phyloP scores from a whole-genome alignment of 2,888 invertebrate species.

The Dichetophora obliterata region DNA sequence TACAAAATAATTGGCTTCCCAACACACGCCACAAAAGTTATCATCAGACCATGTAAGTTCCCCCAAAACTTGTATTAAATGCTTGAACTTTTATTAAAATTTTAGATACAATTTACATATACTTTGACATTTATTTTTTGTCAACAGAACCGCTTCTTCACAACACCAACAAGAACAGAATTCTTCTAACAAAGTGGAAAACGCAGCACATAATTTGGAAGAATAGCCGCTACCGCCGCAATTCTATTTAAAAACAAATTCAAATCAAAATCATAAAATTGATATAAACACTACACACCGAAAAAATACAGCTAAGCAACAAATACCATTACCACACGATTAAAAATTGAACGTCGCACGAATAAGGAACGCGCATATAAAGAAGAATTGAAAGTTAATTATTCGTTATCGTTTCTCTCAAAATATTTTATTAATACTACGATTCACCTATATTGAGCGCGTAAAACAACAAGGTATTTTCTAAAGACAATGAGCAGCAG shows the following conservation, averaged over 20 bases:
- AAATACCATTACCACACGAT: background rate
- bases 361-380: slow-evolving; percentile 19
- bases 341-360: slow-evolving; percentile 3
- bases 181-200: background rate
- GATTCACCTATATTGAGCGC: slow-evolving; percentile 23
- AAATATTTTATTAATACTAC: slow-evolving; percentile 30
- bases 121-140: too few relatives aligned
- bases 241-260: background rate
- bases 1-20: background rate
- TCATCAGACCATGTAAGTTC: too few relatives aligned
- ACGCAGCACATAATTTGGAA: background rate
- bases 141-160: background rate
- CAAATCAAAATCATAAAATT: slow-evolving; percentile 1
- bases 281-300: background rate
- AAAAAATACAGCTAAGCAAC: background rate
- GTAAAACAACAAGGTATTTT: background rate
- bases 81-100: too few relatives aligned
- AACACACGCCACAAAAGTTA: too few relatives aligned
- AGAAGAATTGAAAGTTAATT: slow-evolving; percentile 44
- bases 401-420: slow-evolving; percentile 27
- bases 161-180: background rate
- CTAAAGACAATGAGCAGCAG: background rate
- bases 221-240: background rate
- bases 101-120: too few relatives aligned
- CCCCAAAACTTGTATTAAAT: too few relatives aligned